These are phyloP conservation scores for Drosophila erecta DNA, from an alignment of 1,140 invertebrate species.

Conservation along the genomic window DNA sequence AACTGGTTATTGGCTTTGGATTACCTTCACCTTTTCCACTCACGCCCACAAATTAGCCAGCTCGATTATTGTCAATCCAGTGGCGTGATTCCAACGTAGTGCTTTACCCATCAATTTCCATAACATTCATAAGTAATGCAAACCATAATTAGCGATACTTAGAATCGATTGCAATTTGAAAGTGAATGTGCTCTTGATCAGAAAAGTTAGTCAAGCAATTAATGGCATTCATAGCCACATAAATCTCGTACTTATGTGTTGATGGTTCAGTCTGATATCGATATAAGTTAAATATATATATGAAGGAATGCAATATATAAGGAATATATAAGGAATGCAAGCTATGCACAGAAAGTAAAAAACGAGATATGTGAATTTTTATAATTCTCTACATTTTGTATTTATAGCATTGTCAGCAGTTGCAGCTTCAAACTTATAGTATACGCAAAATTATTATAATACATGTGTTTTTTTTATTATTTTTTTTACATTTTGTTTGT, in stretches of 20 bases:
- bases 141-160: constrained; percentile 28
- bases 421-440: constrained; percentile 72
- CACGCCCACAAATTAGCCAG: constrained; percentile 48
- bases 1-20: constrained; percentile 24
- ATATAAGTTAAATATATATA: too few relatives aligned
- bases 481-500: constrained; percentile 40
- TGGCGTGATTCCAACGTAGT: constrained; percentile 8
- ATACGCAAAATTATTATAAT: constrained; percentile 71
- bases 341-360: neutral
- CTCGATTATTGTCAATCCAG: constrained; percentile 41
- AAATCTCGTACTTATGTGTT: too few relatives aligned
- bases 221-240: neutral
- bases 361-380: constrained; percentile 54
- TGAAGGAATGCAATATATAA: too few relatives aligned
- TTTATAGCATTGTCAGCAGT: constrained; percentile 80
- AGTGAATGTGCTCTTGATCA: constrained; percentile 17
- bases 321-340: too few relatives aligned
- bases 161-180: constrained; percentile 9
- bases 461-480: constrained; percentile 62
- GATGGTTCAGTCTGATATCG: too few relatives aligned
- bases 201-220: too few relatives aligned
- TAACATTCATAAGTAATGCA: constrained; percentile 26
- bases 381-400: constrained; percentile 79
- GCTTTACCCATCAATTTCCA: constrained; percentile 39
- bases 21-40: constrained; percentile 50